These are phyloP conservation scores for Atrina japonica DNA, from an alignment of 2,888 invertebrate species.

Conservation along the genomic window DNA sequence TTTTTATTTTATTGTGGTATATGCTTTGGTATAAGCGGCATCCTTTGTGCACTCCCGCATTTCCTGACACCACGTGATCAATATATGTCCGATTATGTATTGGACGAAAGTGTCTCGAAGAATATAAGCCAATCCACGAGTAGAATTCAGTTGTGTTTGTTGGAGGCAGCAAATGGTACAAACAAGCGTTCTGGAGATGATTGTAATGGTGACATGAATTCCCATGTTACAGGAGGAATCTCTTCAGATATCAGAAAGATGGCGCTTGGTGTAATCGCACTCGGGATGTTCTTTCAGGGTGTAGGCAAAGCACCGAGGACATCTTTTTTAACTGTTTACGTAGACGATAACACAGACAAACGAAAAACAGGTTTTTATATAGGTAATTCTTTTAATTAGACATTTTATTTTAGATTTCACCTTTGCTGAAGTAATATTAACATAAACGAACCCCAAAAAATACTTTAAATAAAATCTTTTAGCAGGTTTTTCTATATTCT, in stretches of 20 bases:
- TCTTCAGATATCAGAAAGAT: not conserved
- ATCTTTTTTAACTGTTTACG: constrained; percentile 29
- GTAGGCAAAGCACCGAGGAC: constrained; percentile 24
- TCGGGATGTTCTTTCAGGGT: constrained; percentile 30
- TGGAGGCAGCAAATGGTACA: too few relatives aligned
- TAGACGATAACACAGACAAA: constrained; percentile 31
- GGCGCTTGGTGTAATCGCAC: constrained; percentile 9
- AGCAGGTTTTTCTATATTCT: too few relatives aligned
- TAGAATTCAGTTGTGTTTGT: too few relatives aligned
- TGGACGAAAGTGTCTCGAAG: not conserved
- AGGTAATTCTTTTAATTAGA: too few relatives aligned
- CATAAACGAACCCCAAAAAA: too few relatives aligned
- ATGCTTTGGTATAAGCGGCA: constrained; percentile 19
- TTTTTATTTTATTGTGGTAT: constrained; percentile 18
- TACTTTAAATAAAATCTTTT: too few relatives aligned
- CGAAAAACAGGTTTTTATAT: constrained; percentile 32
- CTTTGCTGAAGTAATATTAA: too few relatives aligned
- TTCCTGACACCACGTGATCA: constrained; percentile 14
- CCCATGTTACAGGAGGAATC: too few relatives aligned
- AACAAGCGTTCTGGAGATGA: too few relatives aligned
- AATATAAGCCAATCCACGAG: not conserved
- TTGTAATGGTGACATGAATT: too few relatives aligned
- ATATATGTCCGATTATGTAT: not conserved
- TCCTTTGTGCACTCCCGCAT: constrained; percentile 31
- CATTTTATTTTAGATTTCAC: too few relatives aligned